Base-by-base conservation (phyloP, 2,888 invertebrate species). In the Aradus depressus region DNA sequence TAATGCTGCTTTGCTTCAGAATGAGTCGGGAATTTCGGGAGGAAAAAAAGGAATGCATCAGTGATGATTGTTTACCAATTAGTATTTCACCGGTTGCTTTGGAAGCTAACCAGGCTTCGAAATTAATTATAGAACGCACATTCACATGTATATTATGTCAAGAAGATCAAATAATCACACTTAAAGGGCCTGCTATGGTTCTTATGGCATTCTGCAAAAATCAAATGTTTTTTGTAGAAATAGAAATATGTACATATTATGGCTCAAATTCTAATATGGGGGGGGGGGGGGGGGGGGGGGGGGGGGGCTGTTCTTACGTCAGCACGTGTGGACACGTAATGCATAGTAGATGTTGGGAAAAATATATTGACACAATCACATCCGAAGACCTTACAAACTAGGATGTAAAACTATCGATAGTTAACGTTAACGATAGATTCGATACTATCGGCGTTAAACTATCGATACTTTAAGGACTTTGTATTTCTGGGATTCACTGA, bases 291-390 rank as follows among this genome's bases (percentile, higher is more conserved):
- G n/a, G n/a, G n/a, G n/a, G n/a, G n/a, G n/a, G n/a, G n/a, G n/a
- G n/a, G 21, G 77, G 79, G 14, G 75, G 79, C 19, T 86, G 88
- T 34, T 81, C 91, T 14, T 86, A 93, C 68, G 86, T 88, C 8
- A 88, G 89, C 61, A 88, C 89, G 41, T 98, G 98, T 67, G 95
- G 96, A 0, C 98, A 98, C 70, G 88, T 91, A 12, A 90, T 98
- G 86, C 98, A 98, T 70, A 83, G 85, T 41, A 75, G 78, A 53
- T 98, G 98, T 71, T 97, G 93, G 89, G 77, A 84, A 64, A 84
- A 87, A 69, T 92, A 92, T 68, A 88, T 87, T 60, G 87, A 89
- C 58, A 86, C 83, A 61, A 86, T 95, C 58, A 75, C 86, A 56
- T 77, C 80, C 18, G 85, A 88, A 67, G 96, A 97, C n/a, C n/a